Evolutionary conservation across 37 sponge, comb jelly and placozoan species (phyloP).

Genomic region (Mnemiopsis leidyi): DNA sequence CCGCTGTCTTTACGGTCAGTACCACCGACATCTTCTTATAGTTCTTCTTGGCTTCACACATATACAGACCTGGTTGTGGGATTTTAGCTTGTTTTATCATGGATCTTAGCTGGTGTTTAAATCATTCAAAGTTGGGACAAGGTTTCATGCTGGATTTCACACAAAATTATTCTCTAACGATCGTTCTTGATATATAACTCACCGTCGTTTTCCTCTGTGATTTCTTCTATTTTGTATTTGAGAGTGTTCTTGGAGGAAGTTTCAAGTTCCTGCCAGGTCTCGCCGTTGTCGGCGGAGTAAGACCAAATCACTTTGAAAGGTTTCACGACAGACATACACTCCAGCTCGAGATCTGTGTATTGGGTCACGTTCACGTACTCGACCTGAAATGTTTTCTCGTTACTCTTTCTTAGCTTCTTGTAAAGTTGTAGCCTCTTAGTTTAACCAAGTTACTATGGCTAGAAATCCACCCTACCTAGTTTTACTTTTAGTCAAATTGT

Average conservation of each 20-base stretch:
- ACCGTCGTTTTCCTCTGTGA: not conserved
- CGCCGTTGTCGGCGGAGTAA: constrained; percentile 6
- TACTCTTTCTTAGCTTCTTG: too few species aligned
- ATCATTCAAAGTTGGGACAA: too few species aligned
- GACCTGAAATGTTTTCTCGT: not conserved
- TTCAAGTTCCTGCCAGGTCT: not conserved
- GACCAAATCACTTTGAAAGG: not conserved
- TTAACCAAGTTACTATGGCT: too few species aligned
- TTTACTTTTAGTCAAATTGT: too few species aligned
- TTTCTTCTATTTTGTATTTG: not conserved
- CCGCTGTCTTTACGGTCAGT: not conserved
- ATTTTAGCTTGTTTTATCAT: too few species aligned
- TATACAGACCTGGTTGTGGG: not conserved
- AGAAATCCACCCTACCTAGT: too few species aligned
- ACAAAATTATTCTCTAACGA: too few species aligned
- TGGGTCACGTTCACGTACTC: constrained; percentile 4
- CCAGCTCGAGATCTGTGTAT: not conserved
- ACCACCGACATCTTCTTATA: not conserved
- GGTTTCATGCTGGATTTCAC: too few species aligned
- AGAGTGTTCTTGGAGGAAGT: not conserved
- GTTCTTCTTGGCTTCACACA: constrained; percentile 44
- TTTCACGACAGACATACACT: not conserved
- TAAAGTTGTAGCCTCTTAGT: too few species aligned
- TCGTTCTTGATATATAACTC: too few species aligned
- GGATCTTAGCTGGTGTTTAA: too few species aligned